Conservation (phyloP, 35 echinoderm and acorn worm genomes). For the Hemicentrotus pulcherrimus region DNA sequence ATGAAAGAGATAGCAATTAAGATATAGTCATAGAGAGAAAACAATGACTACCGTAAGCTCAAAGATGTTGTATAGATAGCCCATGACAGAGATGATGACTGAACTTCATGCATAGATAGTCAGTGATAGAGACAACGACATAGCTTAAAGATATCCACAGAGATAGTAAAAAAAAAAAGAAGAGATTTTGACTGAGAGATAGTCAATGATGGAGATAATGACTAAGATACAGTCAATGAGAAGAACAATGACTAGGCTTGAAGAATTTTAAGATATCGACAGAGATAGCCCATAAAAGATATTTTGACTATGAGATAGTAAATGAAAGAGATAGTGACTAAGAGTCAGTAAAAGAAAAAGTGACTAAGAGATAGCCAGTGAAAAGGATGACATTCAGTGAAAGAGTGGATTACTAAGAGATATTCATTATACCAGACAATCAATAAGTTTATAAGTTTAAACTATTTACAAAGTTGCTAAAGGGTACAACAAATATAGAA, state of each 20-base stretch:
- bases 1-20: constrained; percentile 33
- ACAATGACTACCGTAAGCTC: not conserved
- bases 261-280: no score
- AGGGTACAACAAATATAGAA: no score
- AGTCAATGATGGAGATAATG: not conserved
- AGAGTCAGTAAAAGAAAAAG: not conserved
- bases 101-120: no score
- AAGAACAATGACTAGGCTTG: not conserved
- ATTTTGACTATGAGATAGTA: not conserved
- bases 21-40: not conserved
- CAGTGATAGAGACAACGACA: no score
- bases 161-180: not conserved
- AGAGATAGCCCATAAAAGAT: not conserved
- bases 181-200: not conserved
- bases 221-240: not conserved
- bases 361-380: not conserved
- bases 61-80: no score
- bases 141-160: no score
- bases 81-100: no score
- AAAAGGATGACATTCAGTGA: not conserved
- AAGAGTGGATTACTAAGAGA: not conserved
- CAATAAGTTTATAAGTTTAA: not conserved
- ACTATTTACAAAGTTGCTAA: no score
- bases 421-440: not conserved
- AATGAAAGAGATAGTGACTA: not conserved